Base-by-base conservation (phyloP, 2,113 vertebrate species). In the Hyaena hyaena region DNA sequence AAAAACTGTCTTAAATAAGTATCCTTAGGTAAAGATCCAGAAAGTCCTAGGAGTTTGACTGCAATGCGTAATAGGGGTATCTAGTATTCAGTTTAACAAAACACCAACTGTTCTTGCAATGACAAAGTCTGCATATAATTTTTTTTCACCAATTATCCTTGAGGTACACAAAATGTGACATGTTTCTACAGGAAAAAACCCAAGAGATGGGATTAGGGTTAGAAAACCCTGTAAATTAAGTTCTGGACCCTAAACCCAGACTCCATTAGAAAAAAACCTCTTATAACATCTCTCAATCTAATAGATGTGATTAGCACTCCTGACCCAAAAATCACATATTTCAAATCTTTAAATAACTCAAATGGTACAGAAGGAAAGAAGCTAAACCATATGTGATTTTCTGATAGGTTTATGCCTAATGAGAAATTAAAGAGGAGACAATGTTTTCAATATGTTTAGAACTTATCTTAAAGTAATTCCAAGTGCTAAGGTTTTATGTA, bases 341-440 rank as follows among this genome's bases (percentile, higher is more conserved):
- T 95, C 35, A 77, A 76, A 45, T 76, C 86, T 66, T 87, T 94
- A 73, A 85, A 63, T 88, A 76, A 11, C 26, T 24, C 94, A 79
- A 81, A 66, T 88, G 19, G 48, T 66, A 21, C 35, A 68, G 24
- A 66, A 77, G 50, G 23, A 68, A 19, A 68, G 7, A 69, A n/a
- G 8, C 14, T 90, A 39, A 82, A 88, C 10, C 31, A 81, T 90
- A 61, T n/a, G 35, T 39, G 15, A 55, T 39, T 58, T 85, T 69
- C 15, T 81, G 74, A 61, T 90, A 31, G 26, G 1, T n/a, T 73
- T 73, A 71, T 86, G 83, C 43, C 81, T 69, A 88, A 68, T 58
- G 79, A 83, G 31, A 85, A 83, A 68, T 58, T 24, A 66, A 74
- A 66, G 21, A 76, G 48, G 76, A 53, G 6, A 53, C 23, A 71